phyloP scores from a whole-genome alignment of 2,888 invertebrate genomes.

The Drosophila kanekoi region DNA sequence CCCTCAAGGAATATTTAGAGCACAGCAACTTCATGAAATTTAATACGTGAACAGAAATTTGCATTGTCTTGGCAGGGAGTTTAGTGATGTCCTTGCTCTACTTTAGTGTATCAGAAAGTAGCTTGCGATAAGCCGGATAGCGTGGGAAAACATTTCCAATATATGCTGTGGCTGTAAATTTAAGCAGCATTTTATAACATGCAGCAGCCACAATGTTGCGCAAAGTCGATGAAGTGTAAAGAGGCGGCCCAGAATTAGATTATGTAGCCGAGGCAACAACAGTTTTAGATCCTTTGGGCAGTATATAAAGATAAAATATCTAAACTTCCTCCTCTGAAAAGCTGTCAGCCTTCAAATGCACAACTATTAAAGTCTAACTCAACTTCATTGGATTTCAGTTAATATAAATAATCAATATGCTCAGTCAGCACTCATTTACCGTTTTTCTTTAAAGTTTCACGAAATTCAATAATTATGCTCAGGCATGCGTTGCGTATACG shows the following conservation, averaged over 20 bases:
- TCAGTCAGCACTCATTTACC: background rate
- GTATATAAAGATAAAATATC: conserved; percentile 19
- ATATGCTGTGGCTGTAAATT: conserved; percentile 43
- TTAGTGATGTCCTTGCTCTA: background rate
- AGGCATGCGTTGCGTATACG: conserved; percentile 16
- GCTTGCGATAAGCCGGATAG: conserved; percentile 1
- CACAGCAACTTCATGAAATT: conserved; percentile 1
- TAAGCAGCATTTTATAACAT: conserved; percentile 15
- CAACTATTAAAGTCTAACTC: background rate
- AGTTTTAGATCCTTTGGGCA: conserved; percentile 11
- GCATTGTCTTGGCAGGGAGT: background rate
- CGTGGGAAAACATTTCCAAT: conserved; percentile 20
- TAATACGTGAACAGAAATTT: background rate
- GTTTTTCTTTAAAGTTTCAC: background rate
- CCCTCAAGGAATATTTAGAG: background rate
- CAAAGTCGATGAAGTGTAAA: conserved; percentile 22
- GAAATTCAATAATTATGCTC: background rate
- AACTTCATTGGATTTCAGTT: background rate
- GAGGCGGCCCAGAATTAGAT: background rate
- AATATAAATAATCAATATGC: background rate
- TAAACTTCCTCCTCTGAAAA: background rate
- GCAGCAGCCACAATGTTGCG: conserved; percentile 42
- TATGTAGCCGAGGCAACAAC: background rate
- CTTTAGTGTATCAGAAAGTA: background rate
- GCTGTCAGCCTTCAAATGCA: conserved; percentile 16